Percentiles rank a stretch among this genome's conserved stretches.
These are phyloP conservation scores for Scartelaos histophorus DNA, from an alignment of 2,113 vertebrate genomes.

Conservation along the genomic window DNA sequence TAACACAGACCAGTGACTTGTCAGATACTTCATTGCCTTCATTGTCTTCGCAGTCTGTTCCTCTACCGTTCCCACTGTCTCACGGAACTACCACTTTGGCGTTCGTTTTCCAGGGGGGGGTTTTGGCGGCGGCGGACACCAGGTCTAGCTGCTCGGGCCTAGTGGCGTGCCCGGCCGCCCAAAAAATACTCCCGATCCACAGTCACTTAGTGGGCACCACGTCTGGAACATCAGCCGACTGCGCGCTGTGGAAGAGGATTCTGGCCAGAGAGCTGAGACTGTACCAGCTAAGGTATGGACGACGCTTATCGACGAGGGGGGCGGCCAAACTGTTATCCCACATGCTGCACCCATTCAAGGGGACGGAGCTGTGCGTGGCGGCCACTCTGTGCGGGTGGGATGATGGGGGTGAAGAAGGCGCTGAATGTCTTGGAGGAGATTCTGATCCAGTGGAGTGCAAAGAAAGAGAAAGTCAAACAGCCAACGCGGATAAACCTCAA, in stretches of 20 bases:
- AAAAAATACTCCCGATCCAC: constrained; percentile 85
- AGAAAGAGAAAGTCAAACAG: constrained; percentile 19
- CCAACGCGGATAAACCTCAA: constrained; percentile 13
- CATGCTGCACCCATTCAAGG: constrained; percentile 82
- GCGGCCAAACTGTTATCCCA: constrained; percentile 82
- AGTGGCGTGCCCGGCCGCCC: constrained; percentile 79
- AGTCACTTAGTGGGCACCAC: constrained; percentile 84
- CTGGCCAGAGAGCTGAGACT: constrained; percentile 81
- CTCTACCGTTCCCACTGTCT: constrained; percentile 73
- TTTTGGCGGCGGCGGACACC: constrained; percentile 84
- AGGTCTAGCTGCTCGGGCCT: constrained; percentile 82
- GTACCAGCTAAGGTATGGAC: constrained; percentile 78
- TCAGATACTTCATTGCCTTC: constrained; percentile 14
- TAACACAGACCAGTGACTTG: constrained; percentile 10
- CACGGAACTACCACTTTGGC: constrained; percentile 89
- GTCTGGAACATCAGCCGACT: constrained; percentile 86
- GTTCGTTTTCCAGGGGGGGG: constrained; percentile 82
- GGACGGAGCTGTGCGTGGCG: constrained; percentile 84
- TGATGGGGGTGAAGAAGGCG: constrained; percentile 32
- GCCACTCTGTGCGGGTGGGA: constrained; percentile 88
- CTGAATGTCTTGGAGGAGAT: not conserved
- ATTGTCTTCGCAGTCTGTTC: constrained; percentile 44
- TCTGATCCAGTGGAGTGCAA: not conserved
- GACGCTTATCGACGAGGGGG: constrained; percentile 76
- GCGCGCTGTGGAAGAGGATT: constrained; percentile 80